Base-by-base conservation (phyloP, 2,888 invertebrate genomes). In the Trichogramma evanescens region DNA sequence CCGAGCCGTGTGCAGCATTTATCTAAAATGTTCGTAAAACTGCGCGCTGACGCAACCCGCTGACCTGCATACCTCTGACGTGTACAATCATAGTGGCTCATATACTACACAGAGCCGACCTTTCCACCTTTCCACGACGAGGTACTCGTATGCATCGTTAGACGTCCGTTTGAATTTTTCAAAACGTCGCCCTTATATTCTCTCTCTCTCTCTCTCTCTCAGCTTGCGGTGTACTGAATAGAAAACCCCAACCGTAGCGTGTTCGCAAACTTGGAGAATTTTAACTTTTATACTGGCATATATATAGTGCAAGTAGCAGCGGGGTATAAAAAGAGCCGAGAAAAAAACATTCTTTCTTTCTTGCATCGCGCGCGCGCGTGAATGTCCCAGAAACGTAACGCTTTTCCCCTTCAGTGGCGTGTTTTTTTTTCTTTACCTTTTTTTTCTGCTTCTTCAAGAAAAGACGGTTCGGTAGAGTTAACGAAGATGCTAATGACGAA, bases 401-500 rank as follows among this genome's bases (percentile, higher is more conserved):
- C 26, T 26, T 26, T 26, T 26, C 26, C 26, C 26, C 8, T 39
- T n/a, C 52, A 13, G 44, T 4, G 10, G 9, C 46, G 6, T 8
- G 9, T 6, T 26, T 42, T 41, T 41, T 48, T 4, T 26, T 55
- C 6, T 38, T 9, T 5, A 2, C 6, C n/a, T 48, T 3, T 48
- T 8, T 45, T 41, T 55, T 42, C 9, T 48, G 41, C 41, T 38
- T 42, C 42, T 42, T 48, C 40, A 38, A 9, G 44, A 9, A 45
- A 26, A 53, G n/a, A 49, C 42, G 9, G 38, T 39, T 54, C 39
- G 38, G 6, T n/a, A 6, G 6, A 4, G n/a, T 56, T 39, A 10
- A 43, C 48, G 13, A 56, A 56, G 50, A 61, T 56, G 61, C 56
- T 61, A 61, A 61, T 53, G 56, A 56, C 26, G 10, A 55, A 49